A percentile compares a stretch with the other conserved stretches of the same genome.
Evolutionary conservation across 2,888 invertebrate species (phyloP).

Genomic region (Drosophila recens): DNA sequence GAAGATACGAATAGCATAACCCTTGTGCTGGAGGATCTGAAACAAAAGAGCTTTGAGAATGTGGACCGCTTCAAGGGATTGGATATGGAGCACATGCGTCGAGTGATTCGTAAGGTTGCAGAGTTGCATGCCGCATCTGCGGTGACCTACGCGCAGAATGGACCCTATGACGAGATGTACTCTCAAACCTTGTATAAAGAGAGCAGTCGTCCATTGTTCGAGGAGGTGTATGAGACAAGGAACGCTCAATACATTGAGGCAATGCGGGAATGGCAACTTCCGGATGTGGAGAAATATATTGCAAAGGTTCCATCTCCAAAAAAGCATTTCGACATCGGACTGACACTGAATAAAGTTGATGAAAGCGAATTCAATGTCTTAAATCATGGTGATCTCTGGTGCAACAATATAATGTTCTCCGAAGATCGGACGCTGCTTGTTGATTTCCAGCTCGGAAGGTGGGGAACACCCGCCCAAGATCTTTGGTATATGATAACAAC

Average conservation of each 20-base stretch:
- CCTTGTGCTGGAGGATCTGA: slow-evolving; percentile 79
- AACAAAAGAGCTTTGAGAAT: slow-evolving; percentile 65
- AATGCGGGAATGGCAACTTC: slow-evolving; percentile 66
- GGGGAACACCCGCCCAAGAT: slow-evolving; percentile 80
- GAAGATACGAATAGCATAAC: slow-evolving; percentile 63
- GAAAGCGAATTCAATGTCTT: slow-evolving; percentile 74
- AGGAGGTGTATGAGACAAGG: slow-evolving; percentile 32
- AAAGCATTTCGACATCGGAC: slow-evolving; percentile 45
- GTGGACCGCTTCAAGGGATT: slow-evolving; percentile 76
- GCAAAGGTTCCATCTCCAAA: slow-evolving; percentile 15
- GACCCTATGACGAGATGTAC: slow-evolving; percentile 56
- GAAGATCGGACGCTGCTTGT: slow-evolving; percentile 68
- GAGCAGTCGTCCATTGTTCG: slow-evolving; percentile 45
- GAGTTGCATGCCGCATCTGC: slow-evolving; percentile 83
- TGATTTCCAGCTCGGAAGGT: slow-evolving; percentile 79
- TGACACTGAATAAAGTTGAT: slow-evolving; percentile 50
- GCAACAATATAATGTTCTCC: slow-evolving; percentile 81
- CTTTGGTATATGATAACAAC: slow-evolving; percentile 76
- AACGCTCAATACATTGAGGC: slow-evolving; percentile 44
- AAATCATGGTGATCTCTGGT: slow-evolving; percentile 83
- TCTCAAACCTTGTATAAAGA: slow-evolving; percentile 46
- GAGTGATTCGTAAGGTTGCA: slow-evolving; percentile 75
- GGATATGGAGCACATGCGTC: slow-evolving; percentile 72
- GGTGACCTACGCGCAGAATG: slow-evolving; percentile 62
- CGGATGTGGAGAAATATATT: slow-evolving; percentile 64